A percentile compares a stretch with the other conserved stretches of the same genome.
These are phyloP conservation scores for Loris lydekkerianus DNA, from an alignment of 2,797 vertebrate genomes.

Conservation along the genomic window DNA sequence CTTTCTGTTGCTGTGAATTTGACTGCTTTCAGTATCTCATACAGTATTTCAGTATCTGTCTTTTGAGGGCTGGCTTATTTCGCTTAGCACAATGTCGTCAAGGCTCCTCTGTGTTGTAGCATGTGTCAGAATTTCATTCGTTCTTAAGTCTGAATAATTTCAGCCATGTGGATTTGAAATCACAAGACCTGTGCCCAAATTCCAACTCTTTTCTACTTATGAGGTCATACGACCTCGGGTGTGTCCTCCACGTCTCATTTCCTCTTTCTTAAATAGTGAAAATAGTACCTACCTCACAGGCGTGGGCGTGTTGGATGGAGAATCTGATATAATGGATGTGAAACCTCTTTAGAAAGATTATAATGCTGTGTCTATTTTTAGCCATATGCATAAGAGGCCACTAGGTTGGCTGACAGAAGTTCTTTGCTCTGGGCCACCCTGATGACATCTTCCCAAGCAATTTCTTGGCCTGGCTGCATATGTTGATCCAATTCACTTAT, in stretches of 20 bases:
- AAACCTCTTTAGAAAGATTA: slow-evolving; percentile 75
- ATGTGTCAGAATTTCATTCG: slow-evolving; percentile 18
- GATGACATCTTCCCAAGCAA: slow-evolving; percentile 70
- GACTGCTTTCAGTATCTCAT: neutral
- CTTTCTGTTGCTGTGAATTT: neutral
- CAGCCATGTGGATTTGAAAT: slow-evolving; percentile 22
- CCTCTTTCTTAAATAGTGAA: slow-evolving; percentile 74
- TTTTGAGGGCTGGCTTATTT: neutral
- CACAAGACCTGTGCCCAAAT: slow-evolving; percentile 3
- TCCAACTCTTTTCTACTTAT: slow-evolving; percentile 19
- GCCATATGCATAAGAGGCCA: neutral
- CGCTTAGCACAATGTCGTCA: neutral
- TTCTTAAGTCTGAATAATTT: slow-evolving; percentile 28
- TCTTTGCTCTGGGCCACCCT: slow-evolving; percentile 65
- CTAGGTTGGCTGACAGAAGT: slow-evolving; percentile 57
- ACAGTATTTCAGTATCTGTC: neutral
- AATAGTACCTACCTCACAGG: slow-evolving; percentile 64
- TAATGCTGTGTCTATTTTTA: slow-evolving; percentile 74
- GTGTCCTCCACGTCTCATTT: slow-evolving; percentile 60
- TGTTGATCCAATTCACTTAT: slow-evolving; percentile 67
- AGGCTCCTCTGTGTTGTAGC: neutral
- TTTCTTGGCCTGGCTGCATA: slow-evolving; percentile 50
- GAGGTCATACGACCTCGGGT: slow-evolving; percentile 65
- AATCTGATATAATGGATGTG: slow-evolving; percentile 75
- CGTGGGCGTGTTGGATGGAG: neutral